Evolutionary conservation across 2,797 vertebrate genomes (phyloP).

Genomic region (Spea hammondii): DNA sequence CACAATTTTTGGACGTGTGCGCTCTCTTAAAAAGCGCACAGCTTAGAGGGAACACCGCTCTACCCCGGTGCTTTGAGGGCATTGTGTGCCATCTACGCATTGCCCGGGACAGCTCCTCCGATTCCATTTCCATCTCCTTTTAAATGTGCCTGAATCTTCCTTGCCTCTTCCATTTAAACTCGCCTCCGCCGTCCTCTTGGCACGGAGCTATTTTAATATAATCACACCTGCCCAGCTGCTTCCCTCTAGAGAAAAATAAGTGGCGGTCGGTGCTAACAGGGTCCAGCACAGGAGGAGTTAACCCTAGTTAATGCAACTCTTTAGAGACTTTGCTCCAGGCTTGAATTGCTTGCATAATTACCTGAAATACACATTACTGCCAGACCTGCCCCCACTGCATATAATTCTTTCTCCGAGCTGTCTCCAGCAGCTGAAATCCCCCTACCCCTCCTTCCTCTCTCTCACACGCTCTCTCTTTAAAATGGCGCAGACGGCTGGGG

Average conservation of each 20-base stretch:
- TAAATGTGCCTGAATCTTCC: too few species aligned
- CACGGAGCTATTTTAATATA: not conserved
- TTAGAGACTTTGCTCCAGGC: slow-evolving; percentile 51
- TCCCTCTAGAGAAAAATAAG: slow-evolving; percentile 8
- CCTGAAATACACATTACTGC: slow-evolving; percentile 54
- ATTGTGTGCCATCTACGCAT: too few species aligned
- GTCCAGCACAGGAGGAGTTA: slow-evolving; percentile 36
- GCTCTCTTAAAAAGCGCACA: too few species aligned
- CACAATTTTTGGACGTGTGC: too few species aligned
- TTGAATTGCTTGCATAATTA: slow-evolving; percentile 53
- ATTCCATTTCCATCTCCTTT: too few species aligned
- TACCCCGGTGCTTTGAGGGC: too few species aligned
- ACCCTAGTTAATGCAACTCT: slow-evolving; percentile 49
- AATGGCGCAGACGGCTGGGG: slow-evolving; percentile 51
- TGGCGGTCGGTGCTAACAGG: slow-evolving; percentile 3
- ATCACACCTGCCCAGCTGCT: slow-evolving; percentile 27
- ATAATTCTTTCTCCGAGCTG: slow-evolving; percentile 47
- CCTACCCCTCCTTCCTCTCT: slow-evolving; percentile 19
- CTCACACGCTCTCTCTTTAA: slow-evolving; percentile 52
- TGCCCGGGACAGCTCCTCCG: too few species aligned
- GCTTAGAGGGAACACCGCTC: too few species aligned
- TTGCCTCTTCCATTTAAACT: too few species aligned
- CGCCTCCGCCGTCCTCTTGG: too few species aligned
- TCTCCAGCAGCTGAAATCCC: slow-evolving; percentile 48
- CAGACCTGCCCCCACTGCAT: slow-evolving; percentile 51